A percentile compares a stretch with the other conserved stretches of the same genome.
Conservation (phyloP, 2,888 invertebrate genomes). For the Polymixis lichenea region DNA sequence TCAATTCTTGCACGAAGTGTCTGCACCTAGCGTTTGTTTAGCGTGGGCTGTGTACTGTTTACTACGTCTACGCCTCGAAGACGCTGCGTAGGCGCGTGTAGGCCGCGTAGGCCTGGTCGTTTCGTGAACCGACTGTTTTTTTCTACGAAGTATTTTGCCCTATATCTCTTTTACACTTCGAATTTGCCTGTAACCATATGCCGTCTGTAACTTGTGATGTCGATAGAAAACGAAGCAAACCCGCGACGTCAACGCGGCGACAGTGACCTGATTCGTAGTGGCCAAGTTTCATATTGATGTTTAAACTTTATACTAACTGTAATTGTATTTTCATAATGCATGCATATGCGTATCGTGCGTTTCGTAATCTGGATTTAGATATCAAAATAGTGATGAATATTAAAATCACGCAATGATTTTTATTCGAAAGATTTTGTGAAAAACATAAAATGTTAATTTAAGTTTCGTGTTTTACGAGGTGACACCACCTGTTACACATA, state of each 20-base stretch:
- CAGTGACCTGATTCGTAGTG: neutral
- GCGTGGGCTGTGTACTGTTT: neutral
- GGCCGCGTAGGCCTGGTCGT: neutral
- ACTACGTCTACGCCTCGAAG: neutral
- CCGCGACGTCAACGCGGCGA: too few species aligned
- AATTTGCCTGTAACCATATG: neutral
- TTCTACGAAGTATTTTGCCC: neutral
- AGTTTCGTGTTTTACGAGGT: slow-evolving; percentile 22
- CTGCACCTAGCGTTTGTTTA: neutral
- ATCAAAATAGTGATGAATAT: slow-evolving; percentile 29
- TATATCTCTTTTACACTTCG: neutral
- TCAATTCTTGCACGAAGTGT: neutral
- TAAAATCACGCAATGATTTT: slow-evolving; percentile 9
- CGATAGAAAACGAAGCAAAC: neutral
- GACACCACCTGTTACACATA: slow-evolving; percentile 27
- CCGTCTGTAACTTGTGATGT: neutral
- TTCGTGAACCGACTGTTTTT: neutral
- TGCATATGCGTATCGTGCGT: neutral
- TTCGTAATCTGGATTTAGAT: slow-evolving; percentile 42
- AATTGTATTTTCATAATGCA: neutral
- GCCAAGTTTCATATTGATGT: neutral
- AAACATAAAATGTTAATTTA: slow-evolving; percentile 29
- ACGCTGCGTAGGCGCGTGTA: neutral
- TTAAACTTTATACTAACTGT: neutral
- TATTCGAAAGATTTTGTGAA: slow-evolving; percentile 8